phyloP scores from a whole-genome alignment of 2,888 invertebrate genomes.

The Allacma fusca region DNA sequence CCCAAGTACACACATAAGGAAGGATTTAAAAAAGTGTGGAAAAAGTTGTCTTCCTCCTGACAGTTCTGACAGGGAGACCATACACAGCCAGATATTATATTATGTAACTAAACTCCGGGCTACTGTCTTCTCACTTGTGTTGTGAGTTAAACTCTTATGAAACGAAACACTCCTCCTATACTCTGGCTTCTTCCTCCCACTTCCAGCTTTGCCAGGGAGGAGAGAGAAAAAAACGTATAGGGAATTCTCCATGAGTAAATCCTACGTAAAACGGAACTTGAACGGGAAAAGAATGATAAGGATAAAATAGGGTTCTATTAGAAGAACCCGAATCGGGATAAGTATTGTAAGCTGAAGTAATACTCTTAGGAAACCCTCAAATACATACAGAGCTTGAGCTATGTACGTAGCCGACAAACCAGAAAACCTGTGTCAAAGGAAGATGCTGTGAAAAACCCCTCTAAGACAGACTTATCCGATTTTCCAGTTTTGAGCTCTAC shows the following conservation, averaged over 20 bases:
- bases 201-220: too few species aligned
- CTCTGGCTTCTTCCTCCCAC: not conserved
- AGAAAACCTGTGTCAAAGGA: constrained; percentile 16
- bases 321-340: constrained; percentile 1
- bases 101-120: constrained; percentile 35
- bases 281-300: constrained; percentile 32
- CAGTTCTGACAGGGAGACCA: constrained; percentile 48
- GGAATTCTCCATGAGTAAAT: not conserved
- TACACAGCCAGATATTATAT: constrained; percentile 32
- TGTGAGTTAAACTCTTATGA: not conserved
- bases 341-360: constrained; percentile 6
- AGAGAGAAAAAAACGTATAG: too few species aligned
- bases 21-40: constrained; percentile 33
- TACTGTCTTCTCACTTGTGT: constrained; percentile 22
- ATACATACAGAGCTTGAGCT: not conserved
- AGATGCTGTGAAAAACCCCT: constrained; percentile 11
- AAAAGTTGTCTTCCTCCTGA: constrained; percentile 42
- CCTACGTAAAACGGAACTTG: constrained; percentile 6
- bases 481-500: constrained; percentile 29
- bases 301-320: constrained; percentile 27
- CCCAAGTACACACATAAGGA: not conserved
- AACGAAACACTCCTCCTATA: not conserved
- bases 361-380: not conserved
- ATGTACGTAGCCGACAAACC: constrained; percentile 4
- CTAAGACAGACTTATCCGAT: constrained; percentile 39